A percentile compares a stretch with the other conserved stretches of the same genome.
Evolutionary conservation across 1,140 invertebrate genomes (phyloP).

Genomic region (Cheumatopsyche charites): DNA sequence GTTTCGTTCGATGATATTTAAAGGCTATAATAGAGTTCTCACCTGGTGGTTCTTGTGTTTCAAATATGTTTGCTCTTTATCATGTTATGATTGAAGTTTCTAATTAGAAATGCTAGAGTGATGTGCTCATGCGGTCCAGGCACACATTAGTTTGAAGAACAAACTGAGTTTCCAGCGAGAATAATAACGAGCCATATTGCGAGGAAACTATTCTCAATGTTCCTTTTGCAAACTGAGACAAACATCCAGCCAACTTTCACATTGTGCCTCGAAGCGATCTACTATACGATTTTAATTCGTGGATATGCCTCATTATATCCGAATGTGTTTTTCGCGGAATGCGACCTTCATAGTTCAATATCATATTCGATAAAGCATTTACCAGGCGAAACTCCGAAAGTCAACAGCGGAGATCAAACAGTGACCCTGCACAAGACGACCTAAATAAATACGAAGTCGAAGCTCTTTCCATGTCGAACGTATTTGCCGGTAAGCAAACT

Average conservation of each 20-base stretch:
- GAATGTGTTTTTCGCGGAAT: too few relatives aligned
- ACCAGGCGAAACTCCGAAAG: conserved; percentile 16
- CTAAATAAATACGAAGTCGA: conserved; percentile 25
- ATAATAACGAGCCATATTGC: conserved; percentile 28
- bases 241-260: not conserved
- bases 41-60: too few relatives aligned
- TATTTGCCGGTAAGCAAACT: conserved; percentile 30
- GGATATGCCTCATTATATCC: too few relatives aligned
- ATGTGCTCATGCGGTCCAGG: too few relatives aligned
- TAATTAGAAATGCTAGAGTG: too few relatives aligned
- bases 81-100: too few relatives aligned
- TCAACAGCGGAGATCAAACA: conserved; percentile 23
- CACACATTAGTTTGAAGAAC: not conserved
- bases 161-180: not conserved
- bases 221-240: not conserved
- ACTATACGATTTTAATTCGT: conserved; percentile 1
- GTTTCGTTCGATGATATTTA: too few relatives aligned
- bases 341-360: conserved; percentile 4
- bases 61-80: too few relatives aligned
- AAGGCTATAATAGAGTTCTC: too few relatives aligned
- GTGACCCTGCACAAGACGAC: conserved; percentile 8
- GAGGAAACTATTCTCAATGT: conserved; percentile 19
- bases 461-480: conserved; percentile 25
- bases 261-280: too few relatives aligned
- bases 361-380: conserved; percentile 21